Evolutionary conservation across 2,113 vertebrate species (phyloP).

Genomic region (Toxotes chatareus): DNA sequence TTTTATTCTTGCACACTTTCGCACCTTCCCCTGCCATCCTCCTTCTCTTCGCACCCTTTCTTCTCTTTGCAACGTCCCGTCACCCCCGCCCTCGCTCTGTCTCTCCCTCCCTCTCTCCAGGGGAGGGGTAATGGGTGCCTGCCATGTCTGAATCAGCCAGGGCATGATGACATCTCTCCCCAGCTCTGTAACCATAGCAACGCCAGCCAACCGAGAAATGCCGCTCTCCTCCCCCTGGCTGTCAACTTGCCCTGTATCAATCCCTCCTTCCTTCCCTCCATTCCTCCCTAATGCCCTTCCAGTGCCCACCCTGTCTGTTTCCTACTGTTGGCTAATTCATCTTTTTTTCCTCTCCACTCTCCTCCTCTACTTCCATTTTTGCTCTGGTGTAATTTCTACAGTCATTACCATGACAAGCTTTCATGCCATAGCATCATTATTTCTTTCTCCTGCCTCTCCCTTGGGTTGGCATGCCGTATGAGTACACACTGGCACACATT

Average conservation of each 20-base stretch:
- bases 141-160: slow-evolving; percentile 81
- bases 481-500: not conserved
- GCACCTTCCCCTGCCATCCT: slow-evolving; percentile 58
- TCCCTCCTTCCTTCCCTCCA: slow-evolving; percentile 41
- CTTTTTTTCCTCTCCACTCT: not conserved
- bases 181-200: slow-evolving; percentile 85
- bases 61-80: slow-evolving; percentile 29
- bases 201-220: slow-evolving; percentile 81
- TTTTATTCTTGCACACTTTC: slow-evolving; percentile 50
- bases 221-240: slow-evolving; percentile 72
- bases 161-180: slow-evolving; percentile 83
- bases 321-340: slow-evolving; percentile 19
- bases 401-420: slow-evolving; percentile 13
- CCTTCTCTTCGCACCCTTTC: slow-evolving; percentile 23
- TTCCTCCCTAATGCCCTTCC: slow-evolving; percentile 41
- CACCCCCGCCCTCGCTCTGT: slow-evolving; percentile 37
- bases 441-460: not conserved
- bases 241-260: slow-evolving; percentile 63
- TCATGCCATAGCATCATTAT: not conserved
- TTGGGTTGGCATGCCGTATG: not conserved
- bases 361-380: not conserved
- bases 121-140: slow-evolving; percentile 67
- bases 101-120: slow-evolving; percentile 42
- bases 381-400: slow-evolving; percentile 10
- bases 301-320: slow-evolving; percentile 43